Evolutionary conservation across 1,140 invertebrate genomes (phyloP), one percentile per base, ranked within the genome.

Genomic region (Macrosteles quadrilineatus): DNA sequence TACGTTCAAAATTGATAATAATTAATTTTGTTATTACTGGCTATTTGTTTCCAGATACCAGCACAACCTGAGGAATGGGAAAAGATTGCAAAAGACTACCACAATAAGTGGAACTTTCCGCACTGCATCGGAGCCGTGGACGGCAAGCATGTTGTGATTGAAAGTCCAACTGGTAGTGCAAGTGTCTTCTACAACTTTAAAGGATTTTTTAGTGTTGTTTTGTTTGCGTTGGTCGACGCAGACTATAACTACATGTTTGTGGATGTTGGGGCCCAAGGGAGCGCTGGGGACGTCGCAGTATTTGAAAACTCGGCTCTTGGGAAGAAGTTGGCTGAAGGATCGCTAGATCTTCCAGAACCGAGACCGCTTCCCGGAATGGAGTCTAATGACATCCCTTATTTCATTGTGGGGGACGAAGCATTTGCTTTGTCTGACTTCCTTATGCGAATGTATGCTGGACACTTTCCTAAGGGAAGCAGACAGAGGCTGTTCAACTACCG

Each of bases 371-470:
- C 73, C 68, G 75, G 50, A 32, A 12, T 45, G 32, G 57, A 67
- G 59, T 68, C 9, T 53, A 53, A 65, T 31, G 64, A 74, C 55
- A 11, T 62, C 29, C 75, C 79, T 9, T 79, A 80, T 64, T 53
- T 77, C 9, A 64, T 83, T 43, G 67, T 82, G n/a, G 81, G 74
- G 9, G 81, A 82, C 73, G 77, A 80, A 23, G 80, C 79, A 23
- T 84, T 82, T 73, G 73, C 76, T 14, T 62, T 84, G n/a, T 72
- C 68, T 32, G 36, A 64, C 12, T 71, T 78, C 45, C 36, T 81
- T 62, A 77, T 82, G 77, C 78, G 76, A 57, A 78, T 79, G 43
- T 83, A 76, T 62, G 21, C 68, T 62, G 59, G 67, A 17, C 25
- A 32, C 53, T 12, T 17, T 21, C n/a, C 43, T 32, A 63, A 70